Percentiles rank a stretch among this genome's conserved stretches.
Conservation (phyloP, 2,113 vertebrate species). For the Podarcis raffonei region DNA sequence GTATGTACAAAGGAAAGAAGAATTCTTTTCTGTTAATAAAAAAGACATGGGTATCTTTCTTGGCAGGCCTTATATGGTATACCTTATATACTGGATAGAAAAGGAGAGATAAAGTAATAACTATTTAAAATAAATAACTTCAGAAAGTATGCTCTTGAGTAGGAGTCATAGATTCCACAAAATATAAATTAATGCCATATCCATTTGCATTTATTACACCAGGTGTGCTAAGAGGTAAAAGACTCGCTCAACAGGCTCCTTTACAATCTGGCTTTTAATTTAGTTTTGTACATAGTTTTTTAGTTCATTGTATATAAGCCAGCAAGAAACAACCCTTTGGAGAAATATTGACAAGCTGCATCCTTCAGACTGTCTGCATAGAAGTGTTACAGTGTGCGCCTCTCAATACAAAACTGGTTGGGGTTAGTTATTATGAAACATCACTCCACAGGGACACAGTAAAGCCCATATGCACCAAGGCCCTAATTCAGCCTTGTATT, state of each 20-base stretch:
- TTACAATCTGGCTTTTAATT: rapidly evolving
- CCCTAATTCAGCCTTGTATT: neutral
- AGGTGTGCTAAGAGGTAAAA: neutral
- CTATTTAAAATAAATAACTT: slow-evolving; percentile 3
- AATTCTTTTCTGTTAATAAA: neutral
- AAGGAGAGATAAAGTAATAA: neutral
- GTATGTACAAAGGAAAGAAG: neutral
- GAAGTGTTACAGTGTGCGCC: neutral
- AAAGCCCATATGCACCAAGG: neutral
- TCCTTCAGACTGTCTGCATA: neutral
- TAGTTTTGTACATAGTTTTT: slow-evolving; percentile 16
- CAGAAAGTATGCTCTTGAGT: slow-evolving; percentile 16
- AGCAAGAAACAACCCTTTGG: neutral
- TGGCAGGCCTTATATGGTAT: neutral
- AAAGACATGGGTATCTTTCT: slow-evolving; percentile 3
- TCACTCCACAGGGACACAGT: neutral
- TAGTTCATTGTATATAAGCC: neutral
- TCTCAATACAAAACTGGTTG: neutral
- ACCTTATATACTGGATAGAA: neutral
- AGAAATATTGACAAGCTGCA: neutral
- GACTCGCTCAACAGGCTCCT: rapidly evolving
- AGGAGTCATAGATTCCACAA: slow-evolving; percentile 5
- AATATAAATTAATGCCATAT: slow-evolving; percentile 1
- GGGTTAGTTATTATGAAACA: neutral
- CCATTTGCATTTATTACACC: neutral